Evolutionary conservation across 1,140 invertebrate species (phyloP), one percentile per base, ranked within the genome.

Genomic region (Bradysia coprophila): DNA sequence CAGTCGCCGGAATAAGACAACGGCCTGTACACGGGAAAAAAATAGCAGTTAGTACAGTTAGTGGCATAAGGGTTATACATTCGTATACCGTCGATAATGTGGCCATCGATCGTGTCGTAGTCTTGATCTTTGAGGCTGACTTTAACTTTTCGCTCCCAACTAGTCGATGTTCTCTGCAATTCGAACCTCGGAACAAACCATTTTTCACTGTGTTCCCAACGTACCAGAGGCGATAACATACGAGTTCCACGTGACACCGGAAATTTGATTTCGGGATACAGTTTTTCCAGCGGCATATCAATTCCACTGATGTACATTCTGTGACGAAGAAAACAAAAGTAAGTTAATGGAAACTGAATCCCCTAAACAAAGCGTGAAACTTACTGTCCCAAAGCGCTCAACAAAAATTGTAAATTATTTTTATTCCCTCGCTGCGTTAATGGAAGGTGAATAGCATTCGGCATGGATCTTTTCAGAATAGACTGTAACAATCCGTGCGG

Each of bases 171-270:
- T 48, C 56, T 59, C 52, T 60, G 58, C 33, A 58, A 58, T 40
- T 59, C 57, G 18, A 56, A 59, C 39, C 55, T 53, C 4, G 53
- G 54, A 9, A 63, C 65, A 57, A 58, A 74, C 75, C 73, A 82
- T 47, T 78, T 72, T 47, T 86, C 77, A 8, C 73, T 74, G 58
- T 98, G 93, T 54, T 96, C 87, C 93, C 93, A 98, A 46, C 76
- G 74, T 1, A 89, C 69, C 0, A 90, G 53, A 9, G 84, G 73
- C 4, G 75, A 70, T 21, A 91, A 66, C 68, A 79, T 79, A 1
- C 79, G 75, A 0, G 86, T 91, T 16, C 78, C 76, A 19, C 74
- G 60, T 1, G 81, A 73, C 1, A 91, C 87, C 0, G 88, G 87
- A 58, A 74, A 86, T n/a, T 71, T 56, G 0, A 86, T 64, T 31